Base-by-base conservation (phyloP, 2,888 invertebrate genomes). In the Gasteruption jaculator region DNA sequence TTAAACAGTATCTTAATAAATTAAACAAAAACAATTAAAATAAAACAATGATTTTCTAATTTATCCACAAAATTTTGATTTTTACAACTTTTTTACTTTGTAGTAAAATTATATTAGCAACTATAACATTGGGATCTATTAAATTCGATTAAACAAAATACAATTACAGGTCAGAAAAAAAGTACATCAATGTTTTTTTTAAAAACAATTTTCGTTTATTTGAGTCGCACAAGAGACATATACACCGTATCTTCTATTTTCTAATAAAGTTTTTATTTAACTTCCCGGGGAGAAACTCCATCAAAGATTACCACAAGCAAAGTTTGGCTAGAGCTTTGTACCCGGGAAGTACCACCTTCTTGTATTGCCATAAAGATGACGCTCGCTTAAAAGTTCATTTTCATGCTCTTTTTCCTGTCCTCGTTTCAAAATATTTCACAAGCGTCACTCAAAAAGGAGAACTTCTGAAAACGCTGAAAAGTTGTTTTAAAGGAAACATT, bases 161-260 rank as follows among this genome's bases (percentile, higher is more conserved):
- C 40, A 12, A 29, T 19, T n/a, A 32, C 10, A 26, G 20, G 20
- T 15, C 22, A 40, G 29, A 25, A 40, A 45, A 34, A 34, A 43
- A 31, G 14, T 21, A 18, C 24, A 36, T 36, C 40, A 43, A 43
- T 49, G 21, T 43, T 39, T 59, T 61, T 63, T 65, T 70, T 69
- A 68, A 64, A 70, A 70, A 70, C 67, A 68, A 68, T 69, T n/a
- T 65, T 69, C 58, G 64, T 70, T 71, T 69, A 70, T 70, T 70
- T 65, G 63, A 70, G 65, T 70, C 70, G 69, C 70, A 71, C 70
- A 71, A 68, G 70, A 70, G n/a, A n/a, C n/a, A n/a, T 68, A 69
- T 71, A 71, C 70, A 71, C 65, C 64, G 63, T 69, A 68, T 63
- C 64, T 63, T 59, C 67, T 70, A 69, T 58, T n/a, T n/a, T n/a